Base-by-base conservation (phyloP, 1,140 invertebrate species). In the Lasioglossum albipes region DNA sequence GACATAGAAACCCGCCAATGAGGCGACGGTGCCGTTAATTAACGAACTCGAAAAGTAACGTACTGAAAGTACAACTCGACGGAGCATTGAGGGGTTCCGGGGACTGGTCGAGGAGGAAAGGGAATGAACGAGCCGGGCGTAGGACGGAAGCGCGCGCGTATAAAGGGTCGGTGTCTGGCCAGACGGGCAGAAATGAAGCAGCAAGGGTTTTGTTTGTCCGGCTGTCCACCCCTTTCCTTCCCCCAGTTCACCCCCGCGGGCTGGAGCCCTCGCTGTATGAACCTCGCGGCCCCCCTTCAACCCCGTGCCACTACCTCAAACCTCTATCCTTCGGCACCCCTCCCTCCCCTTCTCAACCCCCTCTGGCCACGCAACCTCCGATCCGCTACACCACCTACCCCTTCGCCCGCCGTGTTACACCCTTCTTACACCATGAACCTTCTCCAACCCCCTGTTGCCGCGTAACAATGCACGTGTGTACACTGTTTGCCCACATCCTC, bases 161-260 rank as follows among this genome's bases (percentile, higher is more conserved):
- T 84, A 90, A 90, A 89, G 89, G 88, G 91, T 90, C 87, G 88
- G 88, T 91, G 92, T 92, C 92, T 93, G 91, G 92, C 92, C 91
- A 92, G 92, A 92, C 92, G 89, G 91, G 90, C 90, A 92, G 91
- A 92, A 93, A 93, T 92, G 91, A 93, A 92, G 91, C 91, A 91
- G 91, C 90, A 93, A 92, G 91, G 93, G 92, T 93, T 93, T 93
- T 93, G 93, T 93, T 93, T 93, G 93, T 93, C 93, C 93, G 91
- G 89, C 91, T 90, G 92, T 92, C 91, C 91, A 90, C 90, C 88
- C 89, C 87, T 90, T 90, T 90, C 87, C 89, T 91, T 88, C 85
- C 84, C 84, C 83, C 85, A n/a, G 45, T 84, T 81, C 82, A 75
- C 41, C 84, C 61, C 72, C 81, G 75, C 84, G 66, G 71, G 75